phyloP scores from a whole-genome alignment of 2,888 invertebrate species.

The Metalampra italica region DNA sequence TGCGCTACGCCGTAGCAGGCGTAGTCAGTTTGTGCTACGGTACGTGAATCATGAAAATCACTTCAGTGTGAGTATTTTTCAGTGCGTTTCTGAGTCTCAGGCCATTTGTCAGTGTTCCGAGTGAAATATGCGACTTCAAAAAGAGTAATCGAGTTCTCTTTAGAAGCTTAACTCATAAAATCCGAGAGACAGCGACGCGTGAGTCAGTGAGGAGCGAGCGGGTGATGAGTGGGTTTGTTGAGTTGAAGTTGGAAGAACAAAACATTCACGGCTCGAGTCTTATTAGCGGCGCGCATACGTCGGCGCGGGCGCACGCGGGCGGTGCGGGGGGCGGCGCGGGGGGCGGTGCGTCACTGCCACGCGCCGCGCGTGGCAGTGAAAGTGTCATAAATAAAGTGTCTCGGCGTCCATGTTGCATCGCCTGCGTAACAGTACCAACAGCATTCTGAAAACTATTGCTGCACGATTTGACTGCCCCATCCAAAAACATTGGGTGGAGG shows the following conservation, averaged over 20 bases:
- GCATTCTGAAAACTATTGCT: too few relatives aligned
- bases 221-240: neutral
- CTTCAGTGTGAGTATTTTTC: neutral
- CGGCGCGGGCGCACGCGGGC: conserved; percentile 17
- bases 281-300: conserved; percentile 29
- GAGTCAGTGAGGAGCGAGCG: neutral
- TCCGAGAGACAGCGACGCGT: conserved; percentile 8
- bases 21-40: too few relatives aligned
- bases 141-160: conserved; percentile 12
- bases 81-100: neutral
- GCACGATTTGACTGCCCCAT: too few relatives aligned
- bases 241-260: conserved; percentile 24
- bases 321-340: neutral
- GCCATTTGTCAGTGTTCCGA: neutral
- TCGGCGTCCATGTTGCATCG: too few relatives aligned
- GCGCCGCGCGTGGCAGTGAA: neutral
- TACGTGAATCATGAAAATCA: too few relatives aligned
- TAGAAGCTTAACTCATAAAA: conserved; percentile 18
- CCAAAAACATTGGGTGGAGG: too few relatives aligned
- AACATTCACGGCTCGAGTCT: conserved; percentile 22
- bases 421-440: too few relatives aligned
- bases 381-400: too few relatives aligned
- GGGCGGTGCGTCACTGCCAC: neutral
- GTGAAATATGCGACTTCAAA: neutral
- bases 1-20: too few relatives aligned